Evolutionary conservation across 1,140 invertebrate species (phyloP), one percentile per base, ranked within the genome.

Genomic region (Archivesica marissinica): DNA sequence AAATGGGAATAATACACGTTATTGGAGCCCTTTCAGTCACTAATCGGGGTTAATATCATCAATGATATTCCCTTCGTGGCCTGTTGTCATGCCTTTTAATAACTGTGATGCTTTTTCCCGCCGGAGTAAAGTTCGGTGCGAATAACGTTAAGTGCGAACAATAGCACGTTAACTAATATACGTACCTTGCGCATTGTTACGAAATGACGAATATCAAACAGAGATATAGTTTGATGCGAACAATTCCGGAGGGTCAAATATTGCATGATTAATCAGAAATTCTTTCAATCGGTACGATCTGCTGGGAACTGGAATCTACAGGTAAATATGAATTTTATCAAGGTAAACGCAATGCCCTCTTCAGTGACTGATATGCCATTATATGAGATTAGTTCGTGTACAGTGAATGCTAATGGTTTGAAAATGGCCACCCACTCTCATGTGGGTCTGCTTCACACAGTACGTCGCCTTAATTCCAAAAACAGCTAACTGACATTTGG

Each of bases 1-100:
- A 33, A 72, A 44, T 47, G 68, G 30, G 41, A 72, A 72, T 72
- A 50, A 50, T 72, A 44, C 68, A 72, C 68, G 68, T 17, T 15
- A 72, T 72, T 52, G 28, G 39, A 72, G 68, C 39, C 68, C 17
- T 70, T 70, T 70, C 41, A 44, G 66, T 20, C 41, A 25, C 41
- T 70, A 72, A 72, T 72, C 68, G 41, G 25, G 41, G 68, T 44
- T 72, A 72, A 47, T 50, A 72, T 72, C 68, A 47, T 33, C 11
- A 33, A 33, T 50, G 50, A 72, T 72, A 72, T 30, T 72, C 68
- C 68, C 68, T 47, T 50, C 28, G 68, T 72, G 68, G 41, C 68
- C 39, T 6, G 39, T 72, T 72, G 68, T 72, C 68, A 72, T 33
- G 11, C 4, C 35, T 47, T 47, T 47, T 64, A 64, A 64, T 33